phyloP scores from a whole-genome alignment of 1,140 invertebrate genomes.

The Cyphomyrmex costatus region DNA sequence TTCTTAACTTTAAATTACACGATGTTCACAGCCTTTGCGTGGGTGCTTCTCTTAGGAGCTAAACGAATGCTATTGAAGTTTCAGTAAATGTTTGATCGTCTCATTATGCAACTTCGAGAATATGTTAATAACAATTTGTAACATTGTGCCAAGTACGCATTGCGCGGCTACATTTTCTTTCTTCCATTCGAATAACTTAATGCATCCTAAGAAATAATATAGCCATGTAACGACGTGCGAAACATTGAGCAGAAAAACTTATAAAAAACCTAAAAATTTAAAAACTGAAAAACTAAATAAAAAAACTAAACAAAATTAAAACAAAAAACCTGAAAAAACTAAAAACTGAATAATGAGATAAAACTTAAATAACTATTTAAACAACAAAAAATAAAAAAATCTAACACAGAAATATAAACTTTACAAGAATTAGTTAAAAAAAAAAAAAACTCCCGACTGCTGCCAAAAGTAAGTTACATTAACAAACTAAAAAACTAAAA shows the following conservation, averaged over 20 bases:
- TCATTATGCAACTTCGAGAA: slow-evolving; percentile 45
- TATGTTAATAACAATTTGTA: slow-evolving; percentile 52
- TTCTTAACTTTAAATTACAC: slow-evolving; percentile 58
- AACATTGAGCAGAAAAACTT: background rate
- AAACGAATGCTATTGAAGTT: slow-evolving; percentile 47
- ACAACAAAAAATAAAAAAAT: too few species aligned
- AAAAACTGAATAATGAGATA: too few species aligned
- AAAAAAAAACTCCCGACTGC: too few species aligned
- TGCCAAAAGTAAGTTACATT: too few species aligned
- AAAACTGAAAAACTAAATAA: too few species aligned
- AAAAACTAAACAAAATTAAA: too few species aligned
- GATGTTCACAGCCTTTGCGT: slow-evolving; percentile 35
- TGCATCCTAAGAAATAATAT: background rate
- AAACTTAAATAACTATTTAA: too few species aligned
- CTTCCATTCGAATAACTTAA: background rate
- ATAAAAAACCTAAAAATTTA: too few species aligned
- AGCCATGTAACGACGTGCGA: background rate
- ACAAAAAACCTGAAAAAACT: too few species aligned
- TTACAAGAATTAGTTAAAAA: too few species aligned
- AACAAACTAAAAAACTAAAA: too few species aligned
- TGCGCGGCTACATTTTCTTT: background rate
- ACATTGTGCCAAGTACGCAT: background rate
- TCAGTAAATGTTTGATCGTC: slow-evolving; percentile 41
- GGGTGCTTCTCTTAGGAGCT: background rate
- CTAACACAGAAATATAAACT: too few species aligned